These are phyloP conservation scores for Brachyistius frenatus DNA, from an alignment of 2,113 vertebrate species.

Conservation along the genomic window DNA sequence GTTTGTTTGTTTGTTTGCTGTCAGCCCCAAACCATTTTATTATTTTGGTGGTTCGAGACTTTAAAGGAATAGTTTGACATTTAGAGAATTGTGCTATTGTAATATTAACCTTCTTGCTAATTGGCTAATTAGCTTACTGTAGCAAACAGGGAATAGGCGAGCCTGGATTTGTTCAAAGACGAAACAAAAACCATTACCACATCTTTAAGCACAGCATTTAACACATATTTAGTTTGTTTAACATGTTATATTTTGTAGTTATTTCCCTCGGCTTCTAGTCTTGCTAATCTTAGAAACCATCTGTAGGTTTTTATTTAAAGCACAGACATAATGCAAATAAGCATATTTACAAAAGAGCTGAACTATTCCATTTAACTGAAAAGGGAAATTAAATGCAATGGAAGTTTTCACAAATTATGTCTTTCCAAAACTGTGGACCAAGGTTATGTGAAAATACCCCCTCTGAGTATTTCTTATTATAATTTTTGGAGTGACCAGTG, in stretches of 20 bases:
- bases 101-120: too few species aligned
- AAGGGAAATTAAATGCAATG: not conserved
- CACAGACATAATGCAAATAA: not conserved
- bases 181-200: too few species aligned
- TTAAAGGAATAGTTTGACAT: not conserved
- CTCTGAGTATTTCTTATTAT: constrained; percentile 6
- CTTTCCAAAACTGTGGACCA: constrained; percentile 5
- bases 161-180: too few species aligned
- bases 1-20: not conserved
- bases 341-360: too few species aligned
- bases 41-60: not conserved
- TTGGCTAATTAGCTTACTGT: too few species aligned
- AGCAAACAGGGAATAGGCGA: too few species aligned
- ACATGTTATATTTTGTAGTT: not conserved
- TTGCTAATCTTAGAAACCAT: not conserved
- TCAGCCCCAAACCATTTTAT: not conserved
- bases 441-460: not conserved
- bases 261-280: not conserved
- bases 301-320: not conserved
- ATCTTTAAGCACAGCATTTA: too few species aligned
- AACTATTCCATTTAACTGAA: not conserved
- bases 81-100: not conserved
- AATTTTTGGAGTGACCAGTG: constrained; percentile 5
- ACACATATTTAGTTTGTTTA: not conserved
- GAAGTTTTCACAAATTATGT: not conserved